These are phyloP conservation scores for Mus pahari DNA, from an alignment of 2,113 vertebrate species.

Conservation along the genomic window DNA sequence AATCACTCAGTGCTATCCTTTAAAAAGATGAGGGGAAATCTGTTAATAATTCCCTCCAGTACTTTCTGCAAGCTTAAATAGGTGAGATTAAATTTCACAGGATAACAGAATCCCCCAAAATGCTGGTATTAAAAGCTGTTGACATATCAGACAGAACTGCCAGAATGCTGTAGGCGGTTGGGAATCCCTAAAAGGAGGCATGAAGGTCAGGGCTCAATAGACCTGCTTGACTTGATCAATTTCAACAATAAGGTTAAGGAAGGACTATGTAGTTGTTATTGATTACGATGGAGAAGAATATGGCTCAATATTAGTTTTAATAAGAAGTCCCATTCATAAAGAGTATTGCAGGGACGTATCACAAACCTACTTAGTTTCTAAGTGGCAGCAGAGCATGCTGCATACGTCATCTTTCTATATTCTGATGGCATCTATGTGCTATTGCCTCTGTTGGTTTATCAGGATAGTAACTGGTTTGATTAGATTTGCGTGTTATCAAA, in stretches of 20 bases:
- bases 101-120: slow-evolving; percentile 81
- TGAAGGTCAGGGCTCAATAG: slow-evolving; percentile 65
- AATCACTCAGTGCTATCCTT: slow-evolving; percentile 59
- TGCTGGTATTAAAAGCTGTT: slow-evolving; percentile 79
- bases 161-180: slow-evolving; percentile 63
- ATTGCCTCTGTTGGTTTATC: not conserved
- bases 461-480: not conserved
- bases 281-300: slow-evolving; percentile 22
- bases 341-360: not conserved
- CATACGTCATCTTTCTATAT: not conserved
- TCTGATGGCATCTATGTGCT: not conserved
- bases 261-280: slow-evolving; percentile 43
- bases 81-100: slow-evolving; percentile 82
- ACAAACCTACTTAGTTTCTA: not conserved
- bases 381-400: not conserved
- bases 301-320: not conserved
- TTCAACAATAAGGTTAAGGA: slow-evolving; percentile 12
- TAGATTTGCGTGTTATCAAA: not conserved
- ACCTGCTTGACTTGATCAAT: slow-evolving; percentile 44
- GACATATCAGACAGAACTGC: slow-evolving; percentile 79
- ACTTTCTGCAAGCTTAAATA: slow-evolving; percentile 76
- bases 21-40: slow-evolving; percentile 76
- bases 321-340: not conserved
- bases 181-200: slow-evolving; percentile 72
- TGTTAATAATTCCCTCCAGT: slow-evolving; percentile 80